Evolutionary conservation across 1,140 invertebrate genomes (phyloP), one percentile per base, ranked within the genome.

Genomic region (Drosophila pseudoobscura): DNA sequence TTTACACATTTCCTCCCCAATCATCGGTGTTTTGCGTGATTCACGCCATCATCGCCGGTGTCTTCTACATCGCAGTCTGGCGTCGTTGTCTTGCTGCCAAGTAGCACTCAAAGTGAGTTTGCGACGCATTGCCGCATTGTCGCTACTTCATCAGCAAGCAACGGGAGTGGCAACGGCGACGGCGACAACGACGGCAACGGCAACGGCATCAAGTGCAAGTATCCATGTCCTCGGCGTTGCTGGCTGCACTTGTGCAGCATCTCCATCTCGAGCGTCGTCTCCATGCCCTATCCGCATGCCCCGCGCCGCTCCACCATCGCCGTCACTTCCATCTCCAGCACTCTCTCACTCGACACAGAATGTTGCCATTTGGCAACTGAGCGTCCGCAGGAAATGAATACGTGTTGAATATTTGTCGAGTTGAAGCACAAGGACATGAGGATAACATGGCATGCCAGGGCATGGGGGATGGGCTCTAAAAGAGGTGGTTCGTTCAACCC

Each of bases 391-490:
- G 82, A 87, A 87, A 87, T 87, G 82, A 87, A 88, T 87, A 87
- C 82, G 82, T 87, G 82, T 87, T 87, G 82, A 87, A 87, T 87
- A 87, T 87, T 87, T 87, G 82, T 87, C 82, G 82, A 85, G 80
- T 75, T 85, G 80, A 85, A 87, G 80, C 82, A 82, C 82, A 87
- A 87, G 80, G 83, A 87, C 78, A 78, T 73, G 45, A 31, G 54
- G 64, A 62, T 61, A 70, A 70, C 66, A 70, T 69, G 68, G 35
- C 35, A 39, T 39, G 49, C 39, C 35, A n/a, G 17, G 43, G 68
- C 51, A 71, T 57, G 61, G 50, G 9, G 50, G 15, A 24, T 11
- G 53, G 26, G 35, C n/a, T n/a, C 17, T 17, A 2, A 39, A 2
- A 39, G 11, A 43, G 66, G 73, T 59, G 51, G 58, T 68, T 24